Evolutionary conservation across 2,113 vertebrate genomes (phyloP).

Genomic region (Herpailurus yagouaroundi): DNA sequence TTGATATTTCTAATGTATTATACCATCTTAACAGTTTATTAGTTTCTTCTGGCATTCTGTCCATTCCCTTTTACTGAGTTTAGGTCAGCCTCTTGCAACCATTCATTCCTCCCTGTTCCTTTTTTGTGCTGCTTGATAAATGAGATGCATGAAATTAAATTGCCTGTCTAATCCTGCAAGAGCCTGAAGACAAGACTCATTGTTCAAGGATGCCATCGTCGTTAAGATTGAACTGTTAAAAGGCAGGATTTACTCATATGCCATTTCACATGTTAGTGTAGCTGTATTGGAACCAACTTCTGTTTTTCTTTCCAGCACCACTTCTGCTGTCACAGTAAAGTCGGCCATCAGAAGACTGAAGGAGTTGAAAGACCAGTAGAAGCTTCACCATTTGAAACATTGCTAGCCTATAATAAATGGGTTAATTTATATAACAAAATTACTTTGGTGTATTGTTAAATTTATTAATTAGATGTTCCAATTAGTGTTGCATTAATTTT

Average conservation of each 20-base stretch:
- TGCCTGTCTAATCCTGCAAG: background rate
- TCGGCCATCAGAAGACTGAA: slow-evolving; percentile 99
- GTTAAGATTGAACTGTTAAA: background rate
- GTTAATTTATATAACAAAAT: slow-evolving; percentile 70
- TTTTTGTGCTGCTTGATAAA: background rate
- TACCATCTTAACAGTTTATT: background rate
- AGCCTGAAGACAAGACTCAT: background rate
- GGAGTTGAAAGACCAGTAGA: slow-evolving; percentile 99
- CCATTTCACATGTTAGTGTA: background rate
- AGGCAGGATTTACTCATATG: background rate
- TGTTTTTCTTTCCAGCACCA: slow-evolving; percentile 90
- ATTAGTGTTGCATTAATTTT: background rate
- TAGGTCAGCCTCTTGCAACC: background rate
- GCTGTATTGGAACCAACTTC: slow-evolving; percentile 52
- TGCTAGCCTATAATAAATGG: slow-evolving; percentile 72
- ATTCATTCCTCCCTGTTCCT: background rate
- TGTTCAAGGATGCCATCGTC: background rate
- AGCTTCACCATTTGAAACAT: background rate
- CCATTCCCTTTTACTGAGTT: background rate
- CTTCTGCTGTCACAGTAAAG: slow-evolving; percentile 98
- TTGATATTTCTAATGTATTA: background rate
- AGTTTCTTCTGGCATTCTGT: background rate
- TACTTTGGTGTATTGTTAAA: background rate
- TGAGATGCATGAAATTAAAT: background rate
- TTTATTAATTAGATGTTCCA: background rate